Conservation (phyloP, 2,113 vertebrate genomes). For the Stigmatopora nigra region DNA sequence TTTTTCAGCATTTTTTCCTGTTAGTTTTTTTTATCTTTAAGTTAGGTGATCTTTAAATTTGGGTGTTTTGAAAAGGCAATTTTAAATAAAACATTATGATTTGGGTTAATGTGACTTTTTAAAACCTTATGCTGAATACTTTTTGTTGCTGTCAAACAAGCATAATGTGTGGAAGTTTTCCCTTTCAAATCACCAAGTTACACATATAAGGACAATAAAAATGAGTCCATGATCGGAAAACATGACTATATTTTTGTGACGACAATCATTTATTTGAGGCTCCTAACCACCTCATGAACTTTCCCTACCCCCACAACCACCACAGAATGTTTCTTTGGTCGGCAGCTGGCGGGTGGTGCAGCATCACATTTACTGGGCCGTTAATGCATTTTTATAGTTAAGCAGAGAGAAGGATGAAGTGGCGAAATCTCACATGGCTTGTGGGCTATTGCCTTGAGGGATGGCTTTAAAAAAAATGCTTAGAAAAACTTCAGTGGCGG, state of each 20-base stretch:
- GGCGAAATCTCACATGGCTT: constrained; percentile 47
- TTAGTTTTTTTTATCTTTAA: too few relatives aligned
- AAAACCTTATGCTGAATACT: too few relatives aligned
- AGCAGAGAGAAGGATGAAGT: constrained; percentile 47
- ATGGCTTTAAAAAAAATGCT: constrained; percentile 1
- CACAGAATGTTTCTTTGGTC: constrained; percentile 38
- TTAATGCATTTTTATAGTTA: constrained; percentile 61
- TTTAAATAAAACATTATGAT: too few relatives aligned
- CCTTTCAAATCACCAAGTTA: too few relatives aligned
- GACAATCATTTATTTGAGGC: constrained; percentile 7
- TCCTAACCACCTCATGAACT: constrained; percentile 62
- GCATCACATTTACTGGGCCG: constrained; percentile 68
- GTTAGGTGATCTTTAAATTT: too few relatives aligned
- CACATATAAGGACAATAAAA: too few relatives aligned
- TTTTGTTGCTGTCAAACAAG: too few relatives aligned
- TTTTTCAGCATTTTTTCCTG: too few relatives aligned
- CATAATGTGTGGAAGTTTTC: too few relatives aligned
- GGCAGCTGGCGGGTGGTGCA: constrained; percentile 52
- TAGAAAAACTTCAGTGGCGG: constrained; percentile 18
- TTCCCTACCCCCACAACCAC: constrained; percentile 44
- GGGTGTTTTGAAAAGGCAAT: too few relatives aligned
- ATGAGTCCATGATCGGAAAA: neutral
- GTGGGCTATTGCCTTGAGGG: constrained; percentile 11
- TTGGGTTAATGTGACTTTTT: too few relatives aligned
- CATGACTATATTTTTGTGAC: neutral